phyloP scores from a whole-genome alignment of 2,113 vertebrate species.

The Miniopterus natalensis region DNA sequence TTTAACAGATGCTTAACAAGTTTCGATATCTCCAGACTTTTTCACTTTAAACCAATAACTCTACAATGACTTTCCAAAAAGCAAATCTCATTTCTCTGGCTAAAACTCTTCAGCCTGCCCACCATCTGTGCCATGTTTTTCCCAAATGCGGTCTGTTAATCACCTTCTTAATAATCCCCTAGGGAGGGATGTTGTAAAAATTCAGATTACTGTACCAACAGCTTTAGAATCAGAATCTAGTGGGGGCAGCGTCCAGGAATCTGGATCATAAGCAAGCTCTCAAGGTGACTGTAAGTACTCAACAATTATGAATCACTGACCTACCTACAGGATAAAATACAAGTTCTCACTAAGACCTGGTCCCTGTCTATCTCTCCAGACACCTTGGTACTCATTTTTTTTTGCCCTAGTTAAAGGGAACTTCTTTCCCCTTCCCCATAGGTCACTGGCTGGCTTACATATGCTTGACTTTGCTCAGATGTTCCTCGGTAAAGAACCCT shows the following conservation, averaged over 20 bases:
- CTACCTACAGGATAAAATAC: not conserved
- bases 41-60: not conserved
- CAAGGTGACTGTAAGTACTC: not conserved
- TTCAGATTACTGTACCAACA: not conserved
- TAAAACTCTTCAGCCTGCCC: not conserved
- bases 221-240: not conserved
- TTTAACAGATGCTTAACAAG: not conserved
- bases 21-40: not conserved
- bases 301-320: not conserved
- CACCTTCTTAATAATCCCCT: not conserved
- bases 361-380: not conserved
- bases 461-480: not conserved
- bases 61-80: slow-evolving; percentile 21
- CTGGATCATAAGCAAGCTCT: not conserved
- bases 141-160: not conserved
- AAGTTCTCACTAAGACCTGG: not conserved
- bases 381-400: not conserved
- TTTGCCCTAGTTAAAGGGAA: not conserved
- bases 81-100: not conserved
- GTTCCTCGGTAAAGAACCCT: not conserved
- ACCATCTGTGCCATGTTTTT: not conserved
- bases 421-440: not conserved
- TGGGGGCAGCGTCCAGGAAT: not conserved
- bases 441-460: not conserved
- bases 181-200: not conserved